A percentile compares a stretch with the other conserved stretches of the same genome.
These are phyloP conservation scores for Ophion obscuratus DNA, from an alignment of 2,888 invertebrate genomes.

Conservation along the genomic window DNA sequence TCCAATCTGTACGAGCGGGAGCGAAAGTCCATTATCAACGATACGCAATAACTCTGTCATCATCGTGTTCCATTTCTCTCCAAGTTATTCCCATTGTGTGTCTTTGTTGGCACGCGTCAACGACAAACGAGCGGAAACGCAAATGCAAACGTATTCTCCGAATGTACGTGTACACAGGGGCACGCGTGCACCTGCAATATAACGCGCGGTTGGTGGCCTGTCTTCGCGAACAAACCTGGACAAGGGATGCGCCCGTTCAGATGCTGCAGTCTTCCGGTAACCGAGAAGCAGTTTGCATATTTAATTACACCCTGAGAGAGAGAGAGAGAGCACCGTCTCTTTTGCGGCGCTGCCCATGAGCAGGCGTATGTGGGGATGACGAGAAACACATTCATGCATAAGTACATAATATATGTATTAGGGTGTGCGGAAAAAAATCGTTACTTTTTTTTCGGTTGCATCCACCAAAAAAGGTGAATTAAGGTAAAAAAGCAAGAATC, in stretches of 20 bases:
- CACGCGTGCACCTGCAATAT: background rate
- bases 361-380: background rate
- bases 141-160: slow-evolving; percentile 3
- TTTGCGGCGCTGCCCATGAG: background rate
- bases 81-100: background rate
- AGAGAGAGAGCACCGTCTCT: background rate
- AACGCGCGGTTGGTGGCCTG: slow-evolving; percentile 16
- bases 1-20: background rate
- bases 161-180: background rate
- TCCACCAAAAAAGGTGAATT: too few species aligned
- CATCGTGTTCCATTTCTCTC: background rate
- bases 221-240: slow-evolving; percentile 30
- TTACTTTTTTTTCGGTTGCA: too few species aligned
- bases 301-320: slow-evolving; percentile 73
- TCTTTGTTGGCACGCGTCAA: background rate
- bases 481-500: too few species aligned
- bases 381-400: too few species aligned
- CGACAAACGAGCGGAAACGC: background rate
- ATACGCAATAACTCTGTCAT: background rate
- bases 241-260: slow-evolving; percentile 72
- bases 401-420: too few species aligned
- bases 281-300: slow-evolving; percentile 76
- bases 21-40: background rate
- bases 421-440: too few species aligned
- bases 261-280: slow-evolving; percentile 72